Conservation (phyloP, 2,797 vertebrate genomes). For the Anguilla obscura region DNA sequence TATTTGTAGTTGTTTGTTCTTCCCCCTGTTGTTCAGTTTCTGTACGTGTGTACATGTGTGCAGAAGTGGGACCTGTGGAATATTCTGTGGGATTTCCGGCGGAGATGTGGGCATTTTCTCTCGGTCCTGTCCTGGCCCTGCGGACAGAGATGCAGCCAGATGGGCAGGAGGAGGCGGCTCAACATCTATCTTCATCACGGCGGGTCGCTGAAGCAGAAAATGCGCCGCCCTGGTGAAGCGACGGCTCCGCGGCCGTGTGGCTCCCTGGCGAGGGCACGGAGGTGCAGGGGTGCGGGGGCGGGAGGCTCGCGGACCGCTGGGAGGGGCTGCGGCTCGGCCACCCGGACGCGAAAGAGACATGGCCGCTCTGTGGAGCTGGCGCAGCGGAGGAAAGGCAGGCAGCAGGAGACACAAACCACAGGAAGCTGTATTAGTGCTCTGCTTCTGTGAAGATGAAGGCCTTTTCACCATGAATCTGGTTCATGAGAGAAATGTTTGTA, state of each 20-base stretch:
- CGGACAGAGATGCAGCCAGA: conserved; percentile 10
- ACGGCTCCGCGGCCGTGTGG: neutral
- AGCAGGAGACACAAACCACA: neutral
- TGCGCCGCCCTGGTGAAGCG: neutral
- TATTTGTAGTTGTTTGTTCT: neutral
- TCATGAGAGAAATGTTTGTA: neutral
- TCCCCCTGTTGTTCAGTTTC: neutral
- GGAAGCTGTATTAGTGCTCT: neutral
- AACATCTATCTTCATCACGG: conserved; percentile 12
- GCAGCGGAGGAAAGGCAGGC: neutral
- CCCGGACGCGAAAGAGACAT: conserved; percentile 3
- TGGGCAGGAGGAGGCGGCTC: conserved; percentile 2
- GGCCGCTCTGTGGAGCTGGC: neutral
- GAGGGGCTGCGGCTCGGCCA: neutral
- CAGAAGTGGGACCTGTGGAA: neutral
- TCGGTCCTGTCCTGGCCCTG: neutral
- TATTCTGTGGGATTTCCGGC: neutral
- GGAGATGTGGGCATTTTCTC: neutral
- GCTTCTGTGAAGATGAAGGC: neutral
- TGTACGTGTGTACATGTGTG: neutral
- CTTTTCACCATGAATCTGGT: neutral
- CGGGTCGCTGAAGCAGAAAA: conserved; percentile 11
- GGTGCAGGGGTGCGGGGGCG: neutral
- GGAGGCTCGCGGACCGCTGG: neutral
- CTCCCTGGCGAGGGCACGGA: neutral